Evolutionary conservation across 35 echinoderm and acorn worm genomes (phyloP).

Genomic region (Acanthaster planci): DNA sequence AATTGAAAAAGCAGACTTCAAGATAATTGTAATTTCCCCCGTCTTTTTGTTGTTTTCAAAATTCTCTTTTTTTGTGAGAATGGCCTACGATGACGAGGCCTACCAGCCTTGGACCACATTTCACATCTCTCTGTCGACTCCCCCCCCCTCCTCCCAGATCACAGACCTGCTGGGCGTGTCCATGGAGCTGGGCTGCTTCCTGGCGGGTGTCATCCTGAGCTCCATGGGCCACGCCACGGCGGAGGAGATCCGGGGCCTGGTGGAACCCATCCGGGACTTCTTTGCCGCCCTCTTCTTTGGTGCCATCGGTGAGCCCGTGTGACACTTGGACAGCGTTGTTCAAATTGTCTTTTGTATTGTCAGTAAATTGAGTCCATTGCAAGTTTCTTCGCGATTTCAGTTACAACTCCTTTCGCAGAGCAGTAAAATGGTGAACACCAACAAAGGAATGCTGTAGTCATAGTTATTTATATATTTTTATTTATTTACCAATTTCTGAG

Average conservation of each 20-base stretch:
- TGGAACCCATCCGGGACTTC: slow-evolving; percentile 85
- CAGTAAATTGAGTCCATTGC: no score
- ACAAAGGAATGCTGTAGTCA: no score
- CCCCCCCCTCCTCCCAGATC: slow-evolving; percentile 42
- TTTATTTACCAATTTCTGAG: no score
- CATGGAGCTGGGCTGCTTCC: slow-evolving; percentile 96
- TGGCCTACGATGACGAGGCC: neutral
- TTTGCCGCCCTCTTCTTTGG: slow-evolving; percentile 84
- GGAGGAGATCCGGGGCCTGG: slow-evolving; percentile 69
- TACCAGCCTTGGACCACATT: neutral
- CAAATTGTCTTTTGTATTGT: no score
- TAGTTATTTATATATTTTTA: no score
- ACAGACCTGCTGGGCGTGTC: slow-evolving; percentile 85
- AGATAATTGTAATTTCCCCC: no score
- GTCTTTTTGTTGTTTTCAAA: no score
- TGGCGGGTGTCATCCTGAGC: slow-evolving; percentile 90
- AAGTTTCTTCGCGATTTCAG: no score
- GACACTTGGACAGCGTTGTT: slow-evolving; percentile 21
- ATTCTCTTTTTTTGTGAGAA: no score
- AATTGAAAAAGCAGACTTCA: no score
- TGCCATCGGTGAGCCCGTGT: slow-evolving; percentile 89
- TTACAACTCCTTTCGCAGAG: no score
- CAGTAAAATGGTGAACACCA: no score
- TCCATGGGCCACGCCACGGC: slow-evolving; percentile 53
- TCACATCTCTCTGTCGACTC: neutral